phyloP scores from a whole-genome alignment of 2,113 vertebrate genomes.

The Saiga tatarica region DNA sequence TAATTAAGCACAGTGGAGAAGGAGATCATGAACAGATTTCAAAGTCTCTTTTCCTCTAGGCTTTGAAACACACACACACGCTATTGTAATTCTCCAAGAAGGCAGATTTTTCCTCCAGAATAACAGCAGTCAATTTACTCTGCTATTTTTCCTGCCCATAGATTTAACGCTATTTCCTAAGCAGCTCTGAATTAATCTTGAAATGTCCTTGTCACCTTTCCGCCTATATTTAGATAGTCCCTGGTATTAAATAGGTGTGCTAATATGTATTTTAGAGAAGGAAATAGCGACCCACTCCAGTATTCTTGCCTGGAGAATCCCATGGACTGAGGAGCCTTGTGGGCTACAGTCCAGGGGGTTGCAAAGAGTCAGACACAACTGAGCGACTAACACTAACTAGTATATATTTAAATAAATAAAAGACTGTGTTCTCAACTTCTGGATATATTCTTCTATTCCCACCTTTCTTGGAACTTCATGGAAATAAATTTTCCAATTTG shows the following conservation, averaged over 20 bases:
- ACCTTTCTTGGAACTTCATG: background rate
- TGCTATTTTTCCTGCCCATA: background rate
- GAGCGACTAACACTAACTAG: background rate
- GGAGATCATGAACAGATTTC: slow-evolving; percentile 29
- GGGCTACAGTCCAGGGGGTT: background rate
- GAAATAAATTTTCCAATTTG: background rate
- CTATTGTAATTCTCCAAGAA: slow-evolving; percentile 21
- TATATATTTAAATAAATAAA: background rate
- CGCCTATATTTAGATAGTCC: background rate
- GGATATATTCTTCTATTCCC: background rate
- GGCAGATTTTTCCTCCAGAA: background rate
- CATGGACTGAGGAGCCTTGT: background rate
- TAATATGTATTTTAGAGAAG: background rate
- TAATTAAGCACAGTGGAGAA: slow-evolving; percentile 38
- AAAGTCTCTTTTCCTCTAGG: slow-evolving; percentile 20
- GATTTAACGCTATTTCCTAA: background rate
- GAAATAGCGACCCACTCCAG: too few species aligned
- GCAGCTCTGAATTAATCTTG: background rate
- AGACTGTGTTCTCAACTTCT: background rate
- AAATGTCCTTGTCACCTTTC: background rate
- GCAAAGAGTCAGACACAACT: background rate
- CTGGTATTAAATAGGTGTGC: background rate
- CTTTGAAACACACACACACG: background rate
- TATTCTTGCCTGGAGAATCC: too few species aligned
- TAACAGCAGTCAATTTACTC: background rate